Evolutionary conservation across 1,140 invertebrate genomes (phyloP).

Genomic region (Anastatus disparis): DNA sequence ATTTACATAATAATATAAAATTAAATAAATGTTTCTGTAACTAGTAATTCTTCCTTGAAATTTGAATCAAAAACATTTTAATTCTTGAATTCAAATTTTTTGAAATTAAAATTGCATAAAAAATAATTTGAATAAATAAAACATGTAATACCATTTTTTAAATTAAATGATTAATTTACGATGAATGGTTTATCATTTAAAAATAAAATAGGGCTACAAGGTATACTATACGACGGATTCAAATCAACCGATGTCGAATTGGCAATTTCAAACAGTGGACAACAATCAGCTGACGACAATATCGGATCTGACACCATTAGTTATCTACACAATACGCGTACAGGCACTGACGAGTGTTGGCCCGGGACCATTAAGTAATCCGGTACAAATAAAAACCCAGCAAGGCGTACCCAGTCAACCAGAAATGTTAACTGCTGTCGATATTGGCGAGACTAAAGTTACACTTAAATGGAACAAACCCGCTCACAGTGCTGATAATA

Average conservation of each 20-base stretch:
- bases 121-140: too few relatives aligned
- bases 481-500: constrained; percentile 88
- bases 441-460: constrained; percentile 85
- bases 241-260: constrained; percentile 85
- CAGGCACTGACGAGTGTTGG: constrained; percentile 92
- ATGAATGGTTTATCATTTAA: too few relatives aligned
- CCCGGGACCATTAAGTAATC: constrained; percentile 88
- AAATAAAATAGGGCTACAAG: constrained; percentile 86
- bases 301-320: constrained; percentile 86
- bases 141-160: too few relatives aligned
- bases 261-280: constrained; percentile 92
- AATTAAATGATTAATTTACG: too few relatives aligned
- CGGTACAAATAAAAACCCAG: constrained; percentile 95
- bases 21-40: too few relatives aligned
- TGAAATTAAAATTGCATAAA: too few relatives aligned
- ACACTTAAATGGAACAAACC: constrained; percentile 91
- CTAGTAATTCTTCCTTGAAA: too few relatives aligned
- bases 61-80: too few relatives aligned
- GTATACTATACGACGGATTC: constrained; percentile 95
- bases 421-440: constrained; percentile 84
- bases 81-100: too few relatives aligned
- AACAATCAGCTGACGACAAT: constrained; percentile 94
- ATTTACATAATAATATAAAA: too few relatives aligned
- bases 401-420: constrained; percentile 97
- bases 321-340: constrained; percentile 91